These are phyloP conservation scores for Callaeas wilsoni DNA, from an alignment of 2,113 vertebrate species.

Conservation along the genomic window DNA sequence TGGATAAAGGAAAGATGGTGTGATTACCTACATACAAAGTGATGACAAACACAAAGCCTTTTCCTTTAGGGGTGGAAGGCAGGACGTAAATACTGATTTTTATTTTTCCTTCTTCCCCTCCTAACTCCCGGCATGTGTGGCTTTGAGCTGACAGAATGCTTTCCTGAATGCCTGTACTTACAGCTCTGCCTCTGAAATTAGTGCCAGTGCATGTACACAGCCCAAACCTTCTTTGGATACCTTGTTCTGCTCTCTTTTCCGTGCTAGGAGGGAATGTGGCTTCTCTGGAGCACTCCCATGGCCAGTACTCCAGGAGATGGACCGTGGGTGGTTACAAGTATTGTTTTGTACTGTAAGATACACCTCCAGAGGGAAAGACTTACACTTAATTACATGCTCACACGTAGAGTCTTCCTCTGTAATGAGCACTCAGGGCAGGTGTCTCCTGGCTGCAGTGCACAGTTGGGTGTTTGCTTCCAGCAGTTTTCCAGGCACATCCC, in stretches of 20 bases:
- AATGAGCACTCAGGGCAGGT: not conserved
- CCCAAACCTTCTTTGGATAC: accelerated
- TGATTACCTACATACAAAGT: not conserved
- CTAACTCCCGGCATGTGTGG: not conserved
- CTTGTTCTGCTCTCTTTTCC: not conserved
- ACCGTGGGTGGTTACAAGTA: not conserved
- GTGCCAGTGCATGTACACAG: not conserved
- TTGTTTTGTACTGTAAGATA: not conserved
- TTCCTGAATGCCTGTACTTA: not conserved
- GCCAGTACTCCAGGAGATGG: not conserved
- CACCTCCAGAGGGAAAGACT: not conserved
- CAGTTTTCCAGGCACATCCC: not conserved
- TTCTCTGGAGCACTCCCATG: accelerated
- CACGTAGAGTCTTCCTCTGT: not conserved
- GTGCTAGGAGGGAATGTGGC: not conserved
- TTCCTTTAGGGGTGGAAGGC: not conserved
- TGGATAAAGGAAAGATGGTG: not conserved
- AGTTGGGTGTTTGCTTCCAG: not conserved
- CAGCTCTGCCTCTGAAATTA: not conserved
- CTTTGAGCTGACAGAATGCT: not conserved
- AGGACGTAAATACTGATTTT: not conserved
- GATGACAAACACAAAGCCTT: not conserved
- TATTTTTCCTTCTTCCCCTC: not conserved
- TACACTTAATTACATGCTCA: not conserved
- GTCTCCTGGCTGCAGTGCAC: not conserved